Evolutionary conservation across 2,888 invertebrate genomes (phyloP).

Genomic region (Andrena marginata): DNA sequence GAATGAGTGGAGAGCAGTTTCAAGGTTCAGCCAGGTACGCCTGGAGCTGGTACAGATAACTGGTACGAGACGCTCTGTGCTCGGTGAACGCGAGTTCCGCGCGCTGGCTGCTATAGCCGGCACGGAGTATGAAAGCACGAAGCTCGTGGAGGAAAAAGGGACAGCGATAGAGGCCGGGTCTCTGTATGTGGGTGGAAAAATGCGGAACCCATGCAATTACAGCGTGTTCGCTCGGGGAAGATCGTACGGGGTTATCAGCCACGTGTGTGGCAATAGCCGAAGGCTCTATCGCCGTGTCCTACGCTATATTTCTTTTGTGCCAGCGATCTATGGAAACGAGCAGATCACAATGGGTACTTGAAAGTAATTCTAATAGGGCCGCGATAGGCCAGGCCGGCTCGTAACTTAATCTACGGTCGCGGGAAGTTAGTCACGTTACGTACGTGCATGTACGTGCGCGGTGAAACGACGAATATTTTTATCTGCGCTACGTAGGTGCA

Average conservation of each 20-base stretch:
- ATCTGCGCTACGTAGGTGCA: neutral
- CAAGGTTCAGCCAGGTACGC: slow-evolving; percentile 46
- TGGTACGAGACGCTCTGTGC: slow-evolving; percentile 42
- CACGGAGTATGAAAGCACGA: slow-evolving; percentile 25
- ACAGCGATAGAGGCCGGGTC: slow-evolving; percentile 41
- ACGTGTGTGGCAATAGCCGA: slow-evolving; percentile 75
- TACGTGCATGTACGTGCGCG: neutral
- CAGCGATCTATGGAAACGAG: slow-evolving; percentile 58
- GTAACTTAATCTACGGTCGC: slow-evolving; percentile 50
- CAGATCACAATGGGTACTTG: slow-evolving; percentile 62
- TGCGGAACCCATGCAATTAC: slow-evolving; percentile 73
- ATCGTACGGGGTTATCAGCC: slow-evolving; percentile 72
- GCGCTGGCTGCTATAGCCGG: slow-evolving; percentile 20
- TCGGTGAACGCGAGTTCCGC: slow-evolving; percentile 36
- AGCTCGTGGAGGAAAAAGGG: slow-evolving; percentile 27
- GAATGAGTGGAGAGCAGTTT: slow-evolving; percentile 49
- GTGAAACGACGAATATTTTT: slow-evolving; percentile 3
- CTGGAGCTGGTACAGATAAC: slow-evolving; percentile 63
- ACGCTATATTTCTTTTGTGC: slow-evolving; percentile 58
- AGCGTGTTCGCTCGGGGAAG: slow-evolving; percentile 73
- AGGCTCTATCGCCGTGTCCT: slow-evolving; percentile 57
- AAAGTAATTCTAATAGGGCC: slow-evolving; percentile 56
- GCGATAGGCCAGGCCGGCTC: slow-evolving; percentile 29
- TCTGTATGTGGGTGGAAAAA: slow-evolving; percentile 73
- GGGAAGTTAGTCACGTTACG: slow-evolving; percentile 40